A percentile compares a stretch with the other conserved stretches of the same genome.
These are phyloP conservation scores for Zophobas atratus DNA, from an alignment of 1,140 invertebrate genomes.

Conservation along the genomic window DNA sequence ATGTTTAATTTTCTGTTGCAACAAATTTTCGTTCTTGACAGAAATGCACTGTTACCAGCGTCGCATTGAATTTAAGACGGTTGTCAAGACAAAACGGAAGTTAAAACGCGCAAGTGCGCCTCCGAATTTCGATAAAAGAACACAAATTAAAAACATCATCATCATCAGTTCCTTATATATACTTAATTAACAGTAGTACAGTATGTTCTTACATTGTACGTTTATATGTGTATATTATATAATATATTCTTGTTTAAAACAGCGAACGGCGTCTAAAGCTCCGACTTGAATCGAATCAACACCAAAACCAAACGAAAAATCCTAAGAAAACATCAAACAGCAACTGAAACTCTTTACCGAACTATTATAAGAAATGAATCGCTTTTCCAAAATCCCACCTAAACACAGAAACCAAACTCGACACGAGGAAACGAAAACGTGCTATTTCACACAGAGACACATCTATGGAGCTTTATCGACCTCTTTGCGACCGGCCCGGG, in stretches of 20 bases:
- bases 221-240: constrained; percentile 35
- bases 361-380: constrained; percentile 29
- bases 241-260: constrained; percentile 17
- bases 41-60: constrained; percentile 3
- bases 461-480: constrained; percentile 36
- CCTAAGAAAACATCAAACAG: constrained; percentile 49
- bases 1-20: constrained; percentile 14
- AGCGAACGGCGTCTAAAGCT: constrained; percentile 26
- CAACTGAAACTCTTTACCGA: constrained; percentile 34
- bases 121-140: not conserved
- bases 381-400: constrained; percentile 24
- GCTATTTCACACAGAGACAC: constrained; percentile 3
- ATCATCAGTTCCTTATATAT: constrained; percentile 37
- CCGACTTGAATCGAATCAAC: constrained; percentile 16
- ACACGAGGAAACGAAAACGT: not conserved
- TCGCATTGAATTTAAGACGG: not conserved
- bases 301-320: constrained; percentile 49
- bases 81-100: not conserved
- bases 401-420: constrained; percentile 12
- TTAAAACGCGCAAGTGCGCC: not conserved
- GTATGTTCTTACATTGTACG: constrained; percentile 35
- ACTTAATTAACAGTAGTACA: constrained; percentile 36
- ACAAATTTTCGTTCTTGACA: constrained; percentile 3
- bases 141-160: constrained; percentile 35
- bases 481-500: not conserved